Conservation (phyloP, 2,113 vertebrate species). For the Pomatorhinus ruficollis region DNA sequence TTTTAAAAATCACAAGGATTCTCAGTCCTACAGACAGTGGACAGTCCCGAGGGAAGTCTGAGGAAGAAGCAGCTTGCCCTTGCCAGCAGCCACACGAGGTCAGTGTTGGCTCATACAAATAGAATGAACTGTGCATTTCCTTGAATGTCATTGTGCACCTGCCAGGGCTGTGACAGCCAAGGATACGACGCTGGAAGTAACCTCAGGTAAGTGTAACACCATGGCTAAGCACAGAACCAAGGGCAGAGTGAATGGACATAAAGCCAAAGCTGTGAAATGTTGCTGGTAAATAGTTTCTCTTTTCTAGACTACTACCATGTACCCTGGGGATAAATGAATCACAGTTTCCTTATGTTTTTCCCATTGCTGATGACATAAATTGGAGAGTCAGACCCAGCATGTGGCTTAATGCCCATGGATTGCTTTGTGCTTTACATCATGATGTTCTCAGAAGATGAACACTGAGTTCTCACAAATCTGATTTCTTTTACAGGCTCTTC, state of each 20-base stretch:
- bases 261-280: background rate
- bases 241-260: accelerated
- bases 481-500: background rate
- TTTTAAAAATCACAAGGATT: background rate
- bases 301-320: background rate
- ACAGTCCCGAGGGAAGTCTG: background rate
- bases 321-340: background rate
- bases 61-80: background rate
- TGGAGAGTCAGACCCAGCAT: background rate
- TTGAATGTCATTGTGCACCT: background rate
- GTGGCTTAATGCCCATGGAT: background rate
- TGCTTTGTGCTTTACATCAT: background rate
- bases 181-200: background rate
- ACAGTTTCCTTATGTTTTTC: background rate
- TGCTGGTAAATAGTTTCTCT: background rate
- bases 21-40: background rate
- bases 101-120: background rate
- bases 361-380: background rate
- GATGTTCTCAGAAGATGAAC: background rate
- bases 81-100: background rate
- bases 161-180: background rate
- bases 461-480: background rate
- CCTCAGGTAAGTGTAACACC: background rate
- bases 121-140: background rate
- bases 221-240: background rate